Evolutionary conservation across 2,888 invertebrate species (phyloP), one percentile per base, ranked within the genome.

Genomic region (Spicauda simplicius): DNA sequence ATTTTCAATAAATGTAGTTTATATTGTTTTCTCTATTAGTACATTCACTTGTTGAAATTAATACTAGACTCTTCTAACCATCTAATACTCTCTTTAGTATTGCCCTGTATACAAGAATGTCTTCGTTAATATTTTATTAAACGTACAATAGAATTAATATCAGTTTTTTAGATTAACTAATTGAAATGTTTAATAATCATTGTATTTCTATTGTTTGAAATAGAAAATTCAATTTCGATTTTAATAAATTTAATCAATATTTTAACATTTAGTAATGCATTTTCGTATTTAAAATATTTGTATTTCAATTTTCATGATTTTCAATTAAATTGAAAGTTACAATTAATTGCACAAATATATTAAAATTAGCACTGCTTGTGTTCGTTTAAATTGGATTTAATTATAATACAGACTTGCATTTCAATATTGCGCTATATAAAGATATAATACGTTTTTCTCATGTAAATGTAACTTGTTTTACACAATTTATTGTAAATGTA

Each of bases 361-460:
- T 25, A 53, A 55, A 67, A 67, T 61, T 60, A 50, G 56, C 66
- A 61, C 66, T 60, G 55, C 41, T 61, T 61, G 30, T 59, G 52
- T 65, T 59, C 41, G 41, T 65, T 33, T 16, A 48, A 54, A 60
- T 61, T 61, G 69, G 61, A 65, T 41, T 63, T 57, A 18, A 54
- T 64, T 64, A 20, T 63, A 53, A 61, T 60, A 59, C 63, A 54
- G 66, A 59, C 54, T 50, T 69, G 66, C 66, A 67, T 66, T 70
- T 67, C 62, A 67, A 59, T 63, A 48, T 67, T 59, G 60, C 57
- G 19, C 19, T 25, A 16, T 67, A 56, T 25, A 25, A 50, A 55
- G 56, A 56, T 69, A 50, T 8, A n/a, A 50, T 61, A 65, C 50
- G 67, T 65, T 69, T 41, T 53, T 57, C 50, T 70, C 62, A 62